phyloP scores from a whole-genome alignment of 2,888 invertebrate genomes.

The Diarsia brunnea region DNA sequence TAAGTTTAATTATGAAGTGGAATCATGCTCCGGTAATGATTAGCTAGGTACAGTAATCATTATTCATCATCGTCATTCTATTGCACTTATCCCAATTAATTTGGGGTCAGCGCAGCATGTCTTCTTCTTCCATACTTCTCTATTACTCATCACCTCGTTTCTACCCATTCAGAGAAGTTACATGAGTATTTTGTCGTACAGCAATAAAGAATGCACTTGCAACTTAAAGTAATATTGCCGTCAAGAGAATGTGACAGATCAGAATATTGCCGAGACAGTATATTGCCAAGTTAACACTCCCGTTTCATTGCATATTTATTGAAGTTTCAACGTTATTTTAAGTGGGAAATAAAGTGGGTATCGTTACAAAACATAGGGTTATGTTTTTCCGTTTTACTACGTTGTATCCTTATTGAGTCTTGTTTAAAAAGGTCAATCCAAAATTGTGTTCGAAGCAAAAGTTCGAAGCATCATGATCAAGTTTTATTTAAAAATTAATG shows the following conservation, averaged over 20 bases:
- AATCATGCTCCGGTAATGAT: too few species aligned
- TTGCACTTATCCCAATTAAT: too few species aligned
- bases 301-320: constrained; percentile 50
- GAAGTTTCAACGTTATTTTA: constrained; percentile 22
- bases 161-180: background rate
- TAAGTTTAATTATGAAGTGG: too few species aligned
- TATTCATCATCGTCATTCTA: too few species aligned
- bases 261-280: constrained; percentile 28
- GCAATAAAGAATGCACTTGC: constrained; percentile 8
- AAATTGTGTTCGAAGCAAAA: background rate
- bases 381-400: background rate
- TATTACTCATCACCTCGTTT: too few species aligned
- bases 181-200: background rate
- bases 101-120: too few species aligned
- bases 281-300: constrained; percentile 23
- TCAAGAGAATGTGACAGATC: constrained; percentile 20
- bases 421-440: background rate
- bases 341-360: constrained; percentile 24
- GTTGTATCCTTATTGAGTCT: background rate
- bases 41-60: too few species aligned
- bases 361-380: constrained; percentile 4
- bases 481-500: too few species aligned
- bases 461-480: too few species aligned
- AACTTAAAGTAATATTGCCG: constrained; percentile 16
- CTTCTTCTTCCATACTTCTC: too few species aligned